Evolutionary conservation across 2,888 invertebrate species (phyloP).

Genomic region (Norana najaformis): DNA sequence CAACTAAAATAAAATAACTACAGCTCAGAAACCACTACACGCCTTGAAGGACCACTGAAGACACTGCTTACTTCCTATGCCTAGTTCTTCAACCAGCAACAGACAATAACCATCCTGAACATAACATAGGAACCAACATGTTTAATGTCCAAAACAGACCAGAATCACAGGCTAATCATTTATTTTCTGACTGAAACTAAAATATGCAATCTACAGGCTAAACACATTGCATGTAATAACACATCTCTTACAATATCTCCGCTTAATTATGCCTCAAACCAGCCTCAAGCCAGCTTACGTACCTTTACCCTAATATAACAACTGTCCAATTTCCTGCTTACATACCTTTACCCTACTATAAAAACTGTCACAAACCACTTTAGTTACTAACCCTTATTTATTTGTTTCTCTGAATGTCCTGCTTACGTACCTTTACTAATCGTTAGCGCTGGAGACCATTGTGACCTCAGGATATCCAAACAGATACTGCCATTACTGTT

Average conservation of each 20-base stretch:
- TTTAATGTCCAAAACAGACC: background rate
- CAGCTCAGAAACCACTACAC: background rate
- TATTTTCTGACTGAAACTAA: too few species aligned
- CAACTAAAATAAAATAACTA: background rate
- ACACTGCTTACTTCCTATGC: background rate
- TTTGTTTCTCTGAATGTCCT: background rate
- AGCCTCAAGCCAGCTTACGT: too few species aligned
- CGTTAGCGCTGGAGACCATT: slow-evolving; percentile 99
- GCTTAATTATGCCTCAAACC: too few species aligned
- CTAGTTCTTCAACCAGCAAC: background rate
- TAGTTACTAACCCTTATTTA: too few species aligned
- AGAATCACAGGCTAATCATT: too few species aligned
- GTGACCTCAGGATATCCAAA: slow-evolving; percentile 98
- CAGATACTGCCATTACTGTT: slow-evolving; percentile 99
- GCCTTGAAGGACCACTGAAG: background rate
- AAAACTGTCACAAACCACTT: too few species aligned
- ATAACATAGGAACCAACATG: background rate
- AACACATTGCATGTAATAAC: too few species aligned
- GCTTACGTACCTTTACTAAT: slow-evolving; percentile 89
- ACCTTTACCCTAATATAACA: too few species aligned
- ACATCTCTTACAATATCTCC: too few species aligned
- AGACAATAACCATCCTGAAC: background rate
- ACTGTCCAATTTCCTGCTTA: too few species aligned
- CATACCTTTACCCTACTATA: too few species aligned
- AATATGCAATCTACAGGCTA: too few species aligned